phyloP scores from a whole-genome alignment of 2,888 invertebrate genomes.

The Perithous albicinctus region DNA sequence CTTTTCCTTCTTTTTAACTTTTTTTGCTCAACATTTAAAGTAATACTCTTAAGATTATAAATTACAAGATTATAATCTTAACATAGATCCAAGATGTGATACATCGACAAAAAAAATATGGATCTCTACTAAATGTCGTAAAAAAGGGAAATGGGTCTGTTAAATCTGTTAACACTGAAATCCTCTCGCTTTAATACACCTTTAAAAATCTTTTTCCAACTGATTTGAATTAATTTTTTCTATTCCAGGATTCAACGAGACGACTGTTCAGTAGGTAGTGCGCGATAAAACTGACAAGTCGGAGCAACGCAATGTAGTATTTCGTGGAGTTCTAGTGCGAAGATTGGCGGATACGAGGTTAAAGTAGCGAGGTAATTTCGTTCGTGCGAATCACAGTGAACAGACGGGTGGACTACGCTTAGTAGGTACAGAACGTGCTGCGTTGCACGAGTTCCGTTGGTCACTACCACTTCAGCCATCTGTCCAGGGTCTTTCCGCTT shows the following conservation, averaged over 20 bases:
- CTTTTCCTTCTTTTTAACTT: no score
- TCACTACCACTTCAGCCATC: slow-evolving; percentile 36
- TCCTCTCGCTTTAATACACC: neutral
- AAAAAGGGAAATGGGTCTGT: no score
- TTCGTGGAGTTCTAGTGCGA: slow-evolving; percentile 48
- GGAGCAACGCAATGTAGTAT: slow-evolving; percentile 31
- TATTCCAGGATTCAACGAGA: neutral
- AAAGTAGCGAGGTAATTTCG: slow-evolving; percentile 53
- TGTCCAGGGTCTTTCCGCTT: slow-evolving; percentile 15
- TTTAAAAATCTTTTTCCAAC: neutral
- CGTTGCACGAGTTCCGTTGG: slow-evolving; percentile 27
- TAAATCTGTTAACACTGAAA: neutral
- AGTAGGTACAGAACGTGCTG: slow-evolving; percentile 4
- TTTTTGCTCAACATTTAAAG: no score
- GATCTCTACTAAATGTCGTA: no score
- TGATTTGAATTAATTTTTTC: neutral
- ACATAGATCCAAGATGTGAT: no score
- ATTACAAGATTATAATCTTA: no score
- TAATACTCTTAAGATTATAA: no score
- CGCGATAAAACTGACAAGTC: slow-evolving; percentile 47
- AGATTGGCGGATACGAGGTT: slow-evolving; percentile 58
- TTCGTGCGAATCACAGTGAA: slow-evolving; percentile 53
- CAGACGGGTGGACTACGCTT: slow-evolving; percentile 8
- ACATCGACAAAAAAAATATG: no score
- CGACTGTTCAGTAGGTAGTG: slow-evolving; percentile 31